Percentiles rank a stretch among this genome's conserved stretches.
phyloP scores from a whole-genome alignment of 2,113 vertebrate species.

The Pseudopipra pipra region DNA sequence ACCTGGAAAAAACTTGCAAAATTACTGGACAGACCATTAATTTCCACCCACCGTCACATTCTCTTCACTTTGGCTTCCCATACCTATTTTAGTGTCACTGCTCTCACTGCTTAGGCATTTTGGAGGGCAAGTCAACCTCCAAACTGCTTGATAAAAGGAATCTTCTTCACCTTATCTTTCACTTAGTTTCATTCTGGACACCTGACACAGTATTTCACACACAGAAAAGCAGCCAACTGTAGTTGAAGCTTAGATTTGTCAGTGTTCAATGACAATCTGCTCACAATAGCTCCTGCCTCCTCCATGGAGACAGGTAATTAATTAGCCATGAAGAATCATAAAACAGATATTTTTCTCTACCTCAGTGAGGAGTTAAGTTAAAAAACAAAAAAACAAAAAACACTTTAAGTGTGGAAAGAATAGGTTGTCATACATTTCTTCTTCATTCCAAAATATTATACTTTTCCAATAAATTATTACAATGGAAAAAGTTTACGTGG shows the following conservation, averaged over 20 bases:
- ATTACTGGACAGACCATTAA: neutral
- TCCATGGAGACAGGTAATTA: neutral
- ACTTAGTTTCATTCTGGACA: neutral
- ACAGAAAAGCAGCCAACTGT: neutral
- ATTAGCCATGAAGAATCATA: neutral
- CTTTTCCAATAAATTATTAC: neutral
- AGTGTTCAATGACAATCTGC: neutral
- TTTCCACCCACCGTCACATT: neutral
- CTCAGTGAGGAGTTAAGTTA: neutral
- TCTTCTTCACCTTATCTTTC: neutral
- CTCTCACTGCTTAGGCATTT: neutral
- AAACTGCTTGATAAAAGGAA: neutral
- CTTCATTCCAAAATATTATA: neutral
- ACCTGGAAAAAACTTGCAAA: neutral
- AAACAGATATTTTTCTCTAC: neutral
- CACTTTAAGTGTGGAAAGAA: neutral
- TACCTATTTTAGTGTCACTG: neutral
- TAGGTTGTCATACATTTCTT: neutral
- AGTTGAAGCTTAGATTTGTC: neutral
- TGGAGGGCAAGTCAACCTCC: neutral
- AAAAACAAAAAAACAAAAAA: fast-evolving
- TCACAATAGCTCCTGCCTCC: neutral
- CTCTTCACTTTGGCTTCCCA: neutral
- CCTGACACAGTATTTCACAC: neutral
- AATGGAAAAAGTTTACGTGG: neutral